phyloP scores from a whole-genome alignment of 2,888 invertebrate species.

The Caenorhabditis virilis region DNA sequence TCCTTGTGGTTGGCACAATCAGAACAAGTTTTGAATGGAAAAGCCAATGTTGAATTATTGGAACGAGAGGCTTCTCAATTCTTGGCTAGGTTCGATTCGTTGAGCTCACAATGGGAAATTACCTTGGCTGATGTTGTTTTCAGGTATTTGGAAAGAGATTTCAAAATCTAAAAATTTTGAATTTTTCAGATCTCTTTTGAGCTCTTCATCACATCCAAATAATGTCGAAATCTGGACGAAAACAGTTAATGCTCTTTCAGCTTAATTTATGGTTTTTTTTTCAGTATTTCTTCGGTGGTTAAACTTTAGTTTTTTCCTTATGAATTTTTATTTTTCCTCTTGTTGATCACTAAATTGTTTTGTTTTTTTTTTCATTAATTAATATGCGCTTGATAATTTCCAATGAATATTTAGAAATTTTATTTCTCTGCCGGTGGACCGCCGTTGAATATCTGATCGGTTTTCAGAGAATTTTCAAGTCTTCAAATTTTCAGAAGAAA shows the following conservation, averaged over 20 bases:
- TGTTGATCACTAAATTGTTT: neutral
- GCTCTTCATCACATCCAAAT: slow-evolving; percentile 25
- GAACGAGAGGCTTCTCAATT: slow-evolving; percentile 45
- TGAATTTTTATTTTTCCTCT: neutral
- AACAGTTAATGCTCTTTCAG: slow-evolving; percentile 30
- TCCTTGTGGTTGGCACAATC: slow-evolving; percentile 36
- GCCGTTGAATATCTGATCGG: too few relatives aligned
- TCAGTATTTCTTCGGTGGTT: neutral
- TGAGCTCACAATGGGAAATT: slow-evolving; percentile 43
- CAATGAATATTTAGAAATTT: too few relatives aligned
- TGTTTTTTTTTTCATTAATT: too few relatives aligned
- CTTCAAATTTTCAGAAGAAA: too few relatives aligned
- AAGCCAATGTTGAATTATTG: slow-evolving; percentile 9
- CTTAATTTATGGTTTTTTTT: slow-evolving; percentile 4
- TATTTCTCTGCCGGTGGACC: too few relatives aligned
- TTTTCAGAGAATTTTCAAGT: too few relatives aligned
- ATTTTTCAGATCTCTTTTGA: slow-evolving; percentile 38
- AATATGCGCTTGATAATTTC: too few relatives aligned
- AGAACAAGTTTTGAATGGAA: slow-evolving; percentile 8
- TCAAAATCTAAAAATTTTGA: too few relatives aligned
- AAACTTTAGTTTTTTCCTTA: slow-evolving; percentile 1
- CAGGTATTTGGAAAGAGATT: slow-evolving; percentile 7
- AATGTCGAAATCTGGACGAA: slow-evolving; percentile 52
- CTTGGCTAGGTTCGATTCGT: slow-evolving; percentile 49
- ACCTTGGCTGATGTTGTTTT: slow-evolving; percentile 39